Base-by-base conservation (phyloP, 2,888 invertebrate genomes). In the Beris morrisii region DNA sequence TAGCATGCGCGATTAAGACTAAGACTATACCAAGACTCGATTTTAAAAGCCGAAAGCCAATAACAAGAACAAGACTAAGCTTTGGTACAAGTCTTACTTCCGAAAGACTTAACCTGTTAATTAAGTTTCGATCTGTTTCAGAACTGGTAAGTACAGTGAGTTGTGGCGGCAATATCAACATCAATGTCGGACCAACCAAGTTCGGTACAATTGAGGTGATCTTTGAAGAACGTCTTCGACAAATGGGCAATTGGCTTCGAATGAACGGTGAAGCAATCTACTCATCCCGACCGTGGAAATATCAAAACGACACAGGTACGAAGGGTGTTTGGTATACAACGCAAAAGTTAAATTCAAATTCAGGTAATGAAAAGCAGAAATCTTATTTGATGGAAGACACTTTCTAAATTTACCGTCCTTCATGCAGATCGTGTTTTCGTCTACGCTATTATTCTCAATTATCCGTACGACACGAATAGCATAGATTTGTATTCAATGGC, bases 211-310 rank as follows among this genome's bases (percentile, higher is more conserved):
- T 97, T 70, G 79, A 85, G 4, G 91, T 93, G 0, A 90, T 96
- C 75, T 95, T 90, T 80, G 90, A 95, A 82, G 94, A 96, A 75
- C 85, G 95, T 53, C 82, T 96, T 0, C 79, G 86, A 11, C 84
- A 87, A 71, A 84, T 96, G 72, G 96, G 96, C 0, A 73, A 81
- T 15, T 96, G 96, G 96, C 81, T 97, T 12, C 75, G 79, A 3
- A 80, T 87, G n/a, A 96, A 95, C 74, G 95, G 95, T 0, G 92
- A 93, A 75, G 93, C 93, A 0, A 92, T 96, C 71, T 96, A 94
- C 75, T 82, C 81, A 4, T 87, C 87, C 1, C 84, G 82, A 5
- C 93, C 95, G 0, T 96, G 95, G 94, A 77, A 75, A 1, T 81
- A 83, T 67, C 95, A 95, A 80, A 95, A 94, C 74, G 95, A 94